phyloP scores from a whole-genome alignment of 2,888 invertebrate species.

The Leptinotarsa peninsularis region DNA sequence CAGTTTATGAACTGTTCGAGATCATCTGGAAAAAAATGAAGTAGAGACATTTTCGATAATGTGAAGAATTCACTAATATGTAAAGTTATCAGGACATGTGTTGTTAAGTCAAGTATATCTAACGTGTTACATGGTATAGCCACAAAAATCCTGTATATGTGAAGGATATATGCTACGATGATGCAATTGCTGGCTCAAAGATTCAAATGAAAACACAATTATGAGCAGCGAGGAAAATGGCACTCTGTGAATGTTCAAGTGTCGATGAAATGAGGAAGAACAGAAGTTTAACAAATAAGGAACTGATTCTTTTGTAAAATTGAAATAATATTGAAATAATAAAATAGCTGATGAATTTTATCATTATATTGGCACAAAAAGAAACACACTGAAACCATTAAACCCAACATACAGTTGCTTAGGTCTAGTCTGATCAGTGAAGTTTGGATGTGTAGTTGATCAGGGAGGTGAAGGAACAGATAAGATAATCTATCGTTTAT shows the following conservation, averaged over 20 bases:
- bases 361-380: too few relatives aligned
- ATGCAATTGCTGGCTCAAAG: conserved; percentile 7
- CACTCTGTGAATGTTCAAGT: conserved; percentile 9
- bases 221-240: conserved; percentile 10
- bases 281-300: neutral
- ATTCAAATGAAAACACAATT: conserved; percentile 9
- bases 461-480: neutral
- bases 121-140: conserved; percentile 17
- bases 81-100: conserved; percentile 3
- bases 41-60: neutral
- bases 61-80: neutral
- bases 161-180: neutral
- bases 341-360: too few relatives aligned
- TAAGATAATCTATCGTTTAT: neutral
- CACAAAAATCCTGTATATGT: conserved; percentile 10
- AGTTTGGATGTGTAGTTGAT: too few relatives aligned
- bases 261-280: neutral
- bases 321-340: too few relatives aligned
- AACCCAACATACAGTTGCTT: too few relatives aligned
- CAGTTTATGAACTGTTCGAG: conserved; percentile 7
- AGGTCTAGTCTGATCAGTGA: too few relatives aligned
- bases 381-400: too few relatives aligned
- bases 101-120: conserved; percentile 9
- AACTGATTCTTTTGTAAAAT: conserved; percentile 2
- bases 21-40: neutral